These are phyloP conservation scores for Falco biarmicus DNA, from an alignment of 2,797 vertebrate genomes.

Conservation along the genomic window DNA sequence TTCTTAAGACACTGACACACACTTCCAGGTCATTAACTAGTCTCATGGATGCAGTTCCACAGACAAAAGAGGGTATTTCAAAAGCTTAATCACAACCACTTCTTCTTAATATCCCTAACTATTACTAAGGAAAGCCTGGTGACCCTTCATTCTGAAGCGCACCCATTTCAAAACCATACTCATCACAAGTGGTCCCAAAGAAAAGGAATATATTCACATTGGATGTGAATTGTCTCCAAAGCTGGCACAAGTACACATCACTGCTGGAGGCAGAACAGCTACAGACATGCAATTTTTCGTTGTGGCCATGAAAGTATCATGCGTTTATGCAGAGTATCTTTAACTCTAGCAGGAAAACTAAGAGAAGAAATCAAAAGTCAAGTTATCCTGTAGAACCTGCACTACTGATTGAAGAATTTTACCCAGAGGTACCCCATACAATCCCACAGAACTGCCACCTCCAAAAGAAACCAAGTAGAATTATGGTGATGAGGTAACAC, in stretches of 20 bases:
- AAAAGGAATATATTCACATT: not conserved
- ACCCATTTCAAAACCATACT: not conserved
- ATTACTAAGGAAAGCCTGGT: not conserved
- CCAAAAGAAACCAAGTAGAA: not conserved
- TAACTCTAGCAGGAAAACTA: not conserved
- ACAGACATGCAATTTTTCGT: not conserved
- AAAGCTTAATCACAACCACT: not conserved
- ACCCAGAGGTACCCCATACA: not conserved
- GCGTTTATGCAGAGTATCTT: not conserved
- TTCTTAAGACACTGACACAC: not conserved
- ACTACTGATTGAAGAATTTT: not conserved
- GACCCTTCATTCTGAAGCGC: not conserved
- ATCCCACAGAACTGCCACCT: not conserved
- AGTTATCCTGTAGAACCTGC: not conserved
- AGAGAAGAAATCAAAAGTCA: not conserved
- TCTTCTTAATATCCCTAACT: not conserved
- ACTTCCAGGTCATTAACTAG: not conserved
- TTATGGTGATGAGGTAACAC: not conserved
- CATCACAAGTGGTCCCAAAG: not conserved
- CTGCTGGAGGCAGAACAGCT: not conserved
- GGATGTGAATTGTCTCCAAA: not conserved
- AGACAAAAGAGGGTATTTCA: not conserved
- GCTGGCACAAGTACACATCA: not conserved
- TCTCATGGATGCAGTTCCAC: not conserved
- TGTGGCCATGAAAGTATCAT: not conserved